Percentiles rank a stretch among this genome's conserved stretches.
Conservation (phyloP, 2,797 vertebrate species). For the Macroramphosus scolopax region DNA sequence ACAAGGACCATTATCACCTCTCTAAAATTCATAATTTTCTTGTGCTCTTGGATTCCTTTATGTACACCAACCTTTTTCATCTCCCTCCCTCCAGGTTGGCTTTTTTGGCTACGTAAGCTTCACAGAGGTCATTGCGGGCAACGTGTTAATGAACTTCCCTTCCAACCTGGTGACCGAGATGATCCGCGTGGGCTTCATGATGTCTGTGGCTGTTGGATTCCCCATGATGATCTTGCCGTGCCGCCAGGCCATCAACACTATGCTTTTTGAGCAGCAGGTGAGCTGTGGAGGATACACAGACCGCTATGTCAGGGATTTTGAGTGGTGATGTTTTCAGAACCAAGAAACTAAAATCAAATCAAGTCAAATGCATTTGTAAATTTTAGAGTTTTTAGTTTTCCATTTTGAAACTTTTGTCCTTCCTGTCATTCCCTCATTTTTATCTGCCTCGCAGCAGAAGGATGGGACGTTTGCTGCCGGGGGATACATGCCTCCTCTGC, state of each 20-base stretch:
- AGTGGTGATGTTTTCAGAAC: too few species aligned
- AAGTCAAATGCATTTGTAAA: too few species aligned
- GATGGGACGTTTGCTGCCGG: slow-evolving; percentile 95
- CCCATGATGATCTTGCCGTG: slow-evolving; percentile 99
- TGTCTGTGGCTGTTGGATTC: slow-evolving; percentile 97
- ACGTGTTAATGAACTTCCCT: slow-evolving; percentile 96
- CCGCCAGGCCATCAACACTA: slow-evolving; percentile 95
- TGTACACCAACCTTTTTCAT: not conserved
- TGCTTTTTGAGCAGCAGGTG: slow-evolving; percentile 98
- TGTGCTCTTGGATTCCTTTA: too few species aligned
- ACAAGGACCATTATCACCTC: not conserved
- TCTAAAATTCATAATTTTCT: too few species aligned
- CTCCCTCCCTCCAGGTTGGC: slow-evolving; percentile 82
- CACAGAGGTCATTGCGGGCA: slow-evolving; percentile 91
- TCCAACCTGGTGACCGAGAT: slow-evolving; percentile 96
- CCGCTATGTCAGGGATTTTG: not conserved
- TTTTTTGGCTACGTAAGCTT: slow-evolving; percentile 98
- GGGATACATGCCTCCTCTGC: slow-evolving; percentile 95
- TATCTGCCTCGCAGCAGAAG: slow-evolving; percentile 84
- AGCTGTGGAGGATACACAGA: slow-evolving; percentile 10
- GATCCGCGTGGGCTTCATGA: slow-evolving; percentile 95
- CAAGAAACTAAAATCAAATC: too few species aligned
- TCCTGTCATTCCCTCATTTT: not conserved
- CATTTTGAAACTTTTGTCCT: not conserved
- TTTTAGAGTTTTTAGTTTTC: too few species aligned